Percentiles rank a stretch among this genome's conserved stretches.
Evolutionary conservation across 1,140 invertebrate species (phyloP).

Genomic region (Pantala flavescens): DNA sequence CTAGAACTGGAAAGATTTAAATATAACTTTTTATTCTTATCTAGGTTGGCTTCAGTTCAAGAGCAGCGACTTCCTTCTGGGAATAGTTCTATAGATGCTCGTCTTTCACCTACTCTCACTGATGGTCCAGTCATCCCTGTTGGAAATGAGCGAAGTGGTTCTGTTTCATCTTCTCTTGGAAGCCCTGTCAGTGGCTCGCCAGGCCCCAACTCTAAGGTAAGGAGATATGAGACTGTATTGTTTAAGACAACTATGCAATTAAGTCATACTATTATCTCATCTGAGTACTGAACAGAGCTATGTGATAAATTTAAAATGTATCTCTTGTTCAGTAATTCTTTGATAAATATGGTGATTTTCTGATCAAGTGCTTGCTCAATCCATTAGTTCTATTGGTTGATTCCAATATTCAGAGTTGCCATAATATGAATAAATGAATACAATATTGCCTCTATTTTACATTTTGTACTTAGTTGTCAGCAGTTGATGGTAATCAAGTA

Average conservation of each 20-base stretch:
- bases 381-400: too few species aligned
- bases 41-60: slow-evolving; percentile 85
- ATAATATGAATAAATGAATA: too few species aligned
- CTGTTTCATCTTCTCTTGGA: neutral
- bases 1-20: too few species aligned
- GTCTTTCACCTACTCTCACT: slow-evolving; percentile 45
- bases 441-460: too few species aligned
- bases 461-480: too few species aligned
- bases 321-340: too few species aligned
- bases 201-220: slow-evolving; percentile 7
- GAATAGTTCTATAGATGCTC: slow-evolving; percentile 39
- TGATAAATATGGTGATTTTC: too few species aligned
- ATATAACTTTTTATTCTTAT: slow-evolving; percentile 20
- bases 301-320: too few species aligned
- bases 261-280: neutral
- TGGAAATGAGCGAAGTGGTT: neutral
- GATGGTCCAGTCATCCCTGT: slow-evolving; percentile 39
- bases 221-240: neutral
- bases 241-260: neutral
- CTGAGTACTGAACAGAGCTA: neutral
- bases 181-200: slow-evolving; percentile 4
- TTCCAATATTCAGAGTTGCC: too few species aligned
- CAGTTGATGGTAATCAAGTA: too few species aligned
- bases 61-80: slow-evolving; percentile 71
- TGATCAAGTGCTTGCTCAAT: too few species aligned